Conservation (phyloP, 2,888 invertebrate species). For the Amiota mariae region DNA sequence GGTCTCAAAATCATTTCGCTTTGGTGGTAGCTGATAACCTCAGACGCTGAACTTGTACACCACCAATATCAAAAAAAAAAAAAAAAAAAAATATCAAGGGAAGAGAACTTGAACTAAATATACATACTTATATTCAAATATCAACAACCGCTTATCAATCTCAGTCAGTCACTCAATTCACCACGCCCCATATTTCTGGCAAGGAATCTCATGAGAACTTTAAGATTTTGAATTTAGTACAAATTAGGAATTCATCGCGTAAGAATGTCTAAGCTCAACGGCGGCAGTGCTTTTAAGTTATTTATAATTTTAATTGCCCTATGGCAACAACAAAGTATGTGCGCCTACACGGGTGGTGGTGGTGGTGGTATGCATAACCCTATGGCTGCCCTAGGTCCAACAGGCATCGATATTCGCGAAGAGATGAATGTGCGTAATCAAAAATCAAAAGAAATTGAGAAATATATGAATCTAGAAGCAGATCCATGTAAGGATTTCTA, state of each 20-base stretch:
- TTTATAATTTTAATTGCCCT: background rate
- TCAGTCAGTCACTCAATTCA: background rate
- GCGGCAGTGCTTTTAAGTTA: background rate
- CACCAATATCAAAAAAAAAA: background rate
- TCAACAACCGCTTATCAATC: slow-evolving; percentile 33
- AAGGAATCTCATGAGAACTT: slow-evolving; percentile 5
- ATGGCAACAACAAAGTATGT: slow-evolving; percentile 11
- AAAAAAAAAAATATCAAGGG: too few relatives aligned
- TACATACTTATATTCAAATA: too few relatives aligned
- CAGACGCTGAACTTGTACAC: slow-evolving; percentile 14
- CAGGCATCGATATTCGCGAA: slow-evolving; percentile 35
- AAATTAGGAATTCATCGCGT: slow-evolving; percentile 33
- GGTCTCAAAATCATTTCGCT: background rate
- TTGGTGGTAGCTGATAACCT: slow-evolving; percentile 31
- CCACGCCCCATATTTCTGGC: background rate
- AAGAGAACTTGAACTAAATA: slow-evolving; percentile 35
- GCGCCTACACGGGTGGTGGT: background rate
- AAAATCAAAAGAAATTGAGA: slow-evolving; percentile 48
- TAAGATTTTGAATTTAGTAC: slow-evolving; percentile 28
- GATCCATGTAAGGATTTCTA: slow-evolving; percentile 70
- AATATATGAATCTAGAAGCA: slow-evolving; percentile 60
- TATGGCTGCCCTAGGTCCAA: slow-evolving; percentile 2
- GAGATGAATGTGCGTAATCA: slow-evolving; percentile 42
- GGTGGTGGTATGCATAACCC: background rate
- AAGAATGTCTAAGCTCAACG: slow-evolving; percentile 34